A percentile compares a stretch with the other conserved stretches of the same genome.
These are phyloP conservation scores for Paratrypauchen microcephalus DNA, from an alignment of 2,797 vertebrate genomes.

Conservation along the genomic window DNA sequence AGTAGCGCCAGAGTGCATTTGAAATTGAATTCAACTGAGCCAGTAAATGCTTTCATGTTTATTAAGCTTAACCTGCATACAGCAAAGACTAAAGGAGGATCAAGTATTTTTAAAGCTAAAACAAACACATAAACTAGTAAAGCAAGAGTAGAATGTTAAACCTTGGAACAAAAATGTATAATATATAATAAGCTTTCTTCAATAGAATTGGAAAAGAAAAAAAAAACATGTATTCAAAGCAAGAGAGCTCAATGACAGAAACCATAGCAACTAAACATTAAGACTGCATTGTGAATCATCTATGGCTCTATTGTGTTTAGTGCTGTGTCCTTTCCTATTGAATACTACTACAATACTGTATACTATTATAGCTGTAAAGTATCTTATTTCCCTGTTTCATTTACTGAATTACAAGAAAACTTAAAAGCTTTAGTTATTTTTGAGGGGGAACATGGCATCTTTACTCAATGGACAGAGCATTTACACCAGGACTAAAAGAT, in stretches of 20 bases:
- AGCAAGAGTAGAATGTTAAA: neutral
- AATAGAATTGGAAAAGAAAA: neutral
- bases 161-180: neutral
- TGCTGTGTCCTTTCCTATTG: neutral
- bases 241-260: neutral
- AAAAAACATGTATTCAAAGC: neutral
- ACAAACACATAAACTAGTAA: neutral
- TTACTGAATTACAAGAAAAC: too few species aligned
- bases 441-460: too few species aligned
- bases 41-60: neutral
- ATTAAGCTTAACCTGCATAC: neutral
- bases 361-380: too few species aligned
- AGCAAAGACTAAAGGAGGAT: slow-evolving; percentile 14
- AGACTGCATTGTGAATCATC: neutral
- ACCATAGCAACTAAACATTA: neutral
- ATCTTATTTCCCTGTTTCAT: too few species aligned
- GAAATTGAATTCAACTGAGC: slow-evolving; percentile 1
- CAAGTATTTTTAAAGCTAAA: slow-evolving; percentile 4
- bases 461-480: too few species aligned
- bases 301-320: neutral
- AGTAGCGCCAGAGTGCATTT: slow-evolving; percentile 1
- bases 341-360: neutral
- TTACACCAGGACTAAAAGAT: too few species aligned
- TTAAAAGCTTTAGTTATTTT: too few species aligned
- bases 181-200: too few species aligned